Conservation (phyloP, 2,113 vertebrate genomes). For the Psammodynastes pulverulentus region DNA sequence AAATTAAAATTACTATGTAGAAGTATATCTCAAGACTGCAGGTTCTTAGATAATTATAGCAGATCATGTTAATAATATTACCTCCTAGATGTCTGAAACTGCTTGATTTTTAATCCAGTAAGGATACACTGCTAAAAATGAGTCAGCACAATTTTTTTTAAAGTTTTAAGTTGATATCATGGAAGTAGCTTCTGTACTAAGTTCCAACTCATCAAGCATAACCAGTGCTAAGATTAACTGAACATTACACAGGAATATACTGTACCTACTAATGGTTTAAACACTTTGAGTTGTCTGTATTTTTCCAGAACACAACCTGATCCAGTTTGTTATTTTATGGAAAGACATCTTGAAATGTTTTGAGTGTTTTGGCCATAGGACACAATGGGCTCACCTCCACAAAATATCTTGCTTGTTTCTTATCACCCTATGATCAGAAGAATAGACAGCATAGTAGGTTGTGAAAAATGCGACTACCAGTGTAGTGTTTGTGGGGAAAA, state of each 20-base stretch:
- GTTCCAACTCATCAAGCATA: not conserved
- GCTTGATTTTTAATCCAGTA: not conserved
- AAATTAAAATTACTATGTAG: not conserved
- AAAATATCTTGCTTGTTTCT: not conserved
- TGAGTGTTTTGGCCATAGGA: not conserved
- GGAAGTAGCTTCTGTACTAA: not conserved
- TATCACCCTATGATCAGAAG: not conserved
- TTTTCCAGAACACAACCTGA: not conserved
- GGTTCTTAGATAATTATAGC: not conserved
- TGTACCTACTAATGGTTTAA: not conserved
- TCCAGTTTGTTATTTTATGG: not conserved
- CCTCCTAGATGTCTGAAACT: not conserved
- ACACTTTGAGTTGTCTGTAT: not conserved
- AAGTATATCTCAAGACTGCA: not conserved
- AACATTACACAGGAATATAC: not conserved
- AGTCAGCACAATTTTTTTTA: not conserved
- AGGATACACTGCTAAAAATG: not conserved
- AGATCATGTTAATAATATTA: not conserved
- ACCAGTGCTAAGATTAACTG: not conserved
- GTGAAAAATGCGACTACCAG: not conserved
- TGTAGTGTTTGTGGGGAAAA: not conserved
- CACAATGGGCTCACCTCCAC: not conserved
- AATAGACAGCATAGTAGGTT: not conserved
- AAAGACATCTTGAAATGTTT: not conserved
- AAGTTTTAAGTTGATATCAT: not conserved